Evolutionary conservation across 2,113 vertebrate genomes (phyloP).

Genomic region (Corvus cornix): DNA sequence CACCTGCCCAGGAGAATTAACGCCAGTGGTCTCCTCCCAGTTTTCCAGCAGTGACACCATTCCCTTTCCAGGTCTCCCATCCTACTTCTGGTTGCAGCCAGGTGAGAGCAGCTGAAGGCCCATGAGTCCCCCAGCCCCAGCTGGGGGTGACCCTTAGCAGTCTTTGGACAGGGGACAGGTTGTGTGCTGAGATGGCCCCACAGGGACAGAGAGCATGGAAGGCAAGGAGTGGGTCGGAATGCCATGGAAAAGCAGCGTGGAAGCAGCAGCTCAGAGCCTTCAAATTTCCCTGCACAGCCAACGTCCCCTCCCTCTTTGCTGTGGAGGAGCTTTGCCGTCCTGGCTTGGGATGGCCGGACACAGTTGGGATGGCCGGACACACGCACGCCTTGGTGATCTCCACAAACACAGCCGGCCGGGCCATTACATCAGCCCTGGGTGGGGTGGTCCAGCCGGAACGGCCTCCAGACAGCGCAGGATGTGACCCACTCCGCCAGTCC

Average conservation of each 20-base stretch:
- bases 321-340: neutral
- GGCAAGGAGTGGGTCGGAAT: neutral
- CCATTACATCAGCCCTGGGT: conserved; percentile 73
- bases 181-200: neutral
- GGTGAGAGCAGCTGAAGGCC: neutral
- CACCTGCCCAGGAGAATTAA: neutral
- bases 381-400: conserved; percentile 26
- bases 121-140: accelerated
- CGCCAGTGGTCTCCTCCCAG: accelerated
- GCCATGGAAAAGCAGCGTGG: accelerated
- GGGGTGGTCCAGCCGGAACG: conserved; percentile 60
- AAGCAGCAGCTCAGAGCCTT: neutral
- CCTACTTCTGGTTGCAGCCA: neutral
- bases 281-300: neutral
- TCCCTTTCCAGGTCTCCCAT: neutral
- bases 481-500: conserved; percentile 34
- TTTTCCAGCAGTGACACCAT: neutral
- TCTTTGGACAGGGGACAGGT: neutral
- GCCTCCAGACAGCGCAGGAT: conserved; percentile 41
- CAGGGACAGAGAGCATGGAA: accelerated
- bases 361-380: neutral
- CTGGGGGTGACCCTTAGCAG: neutral
- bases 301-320: neutral
- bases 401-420: conserved; percentile 57
- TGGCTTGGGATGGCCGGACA: neutral